A percentile compares a stretch with the other conserved stretches of the same genome.
These are phyloP conservation scores for Cacatua alba DNA, from an alignment of 2,113 vertebrate genomes.

Conservation along the genomic window DNA sequence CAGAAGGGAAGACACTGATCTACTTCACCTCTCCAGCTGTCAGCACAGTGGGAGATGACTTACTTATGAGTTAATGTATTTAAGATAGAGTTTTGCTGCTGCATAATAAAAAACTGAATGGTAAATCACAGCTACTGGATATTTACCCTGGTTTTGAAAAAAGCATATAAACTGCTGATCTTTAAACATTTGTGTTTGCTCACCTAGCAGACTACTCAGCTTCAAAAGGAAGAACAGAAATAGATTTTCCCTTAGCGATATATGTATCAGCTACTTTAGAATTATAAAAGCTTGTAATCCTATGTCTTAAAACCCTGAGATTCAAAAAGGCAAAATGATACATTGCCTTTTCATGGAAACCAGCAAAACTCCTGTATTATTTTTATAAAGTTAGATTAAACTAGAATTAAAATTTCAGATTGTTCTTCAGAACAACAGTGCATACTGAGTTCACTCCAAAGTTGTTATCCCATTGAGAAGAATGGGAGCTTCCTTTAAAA, in stretches of 20 bases:
- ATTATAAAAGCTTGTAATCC: not conserved
- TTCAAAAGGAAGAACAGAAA: not conserved
- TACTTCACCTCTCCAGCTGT: not conserved
- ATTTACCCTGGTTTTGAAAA: not conserved
- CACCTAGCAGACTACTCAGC: not conserved
- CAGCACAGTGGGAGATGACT: not conserved
- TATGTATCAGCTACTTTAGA: not conserved
- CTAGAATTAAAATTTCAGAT: not conserved
- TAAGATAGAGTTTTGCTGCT: not conserved
- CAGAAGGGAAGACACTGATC: not conserved
- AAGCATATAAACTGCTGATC: not conserved
- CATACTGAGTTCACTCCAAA: not conserved
- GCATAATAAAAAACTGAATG: not conserved
- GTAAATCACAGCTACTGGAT: not conserved
- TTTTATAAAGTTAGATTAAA: not conserved
- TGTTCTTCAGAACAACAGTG: not conserved
- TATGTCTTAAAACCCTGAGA: not conserved
- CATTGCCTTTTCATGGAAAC: not conserved
- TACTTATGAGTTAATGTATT: no score
- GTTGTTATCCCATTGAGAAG: not conserved
- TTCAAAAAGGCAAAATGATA: not conserved
- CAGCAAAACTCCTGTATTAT: not conserved
- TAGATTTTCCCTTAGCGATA: not conserved
- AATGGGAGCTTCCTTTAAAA: not conserved
- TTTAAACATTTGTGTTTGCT: not conserved